These are phyloP conservation scores for Drosophila pseudotalamancana DNA, from an alignment of 2,888 invertebrate genomes.

Conservation along the genomic window DNA sequence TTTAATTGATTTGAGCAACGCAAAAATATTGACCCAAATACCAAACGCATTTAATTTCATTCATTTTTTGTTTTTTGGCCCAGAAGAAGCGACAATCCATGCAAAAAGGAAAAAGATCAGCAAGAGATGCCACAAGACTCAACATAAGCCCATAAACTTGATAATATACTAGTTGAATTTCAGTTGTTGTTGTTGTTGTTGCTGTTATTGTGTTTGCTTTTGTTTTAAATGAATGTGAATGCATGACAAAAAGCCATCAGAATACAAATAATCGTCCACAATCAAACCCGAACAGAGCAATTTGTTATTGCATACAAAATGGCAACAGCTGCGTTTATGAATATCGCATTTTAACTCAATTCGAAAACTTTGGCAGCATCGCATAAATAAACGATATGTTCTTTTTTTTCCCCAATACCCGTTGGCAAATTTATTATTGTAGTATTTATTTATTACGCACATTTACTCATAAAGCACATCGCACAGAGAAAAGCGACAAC, in stretches of 20 bases:
- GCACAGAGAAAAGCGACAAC: slow-evolving; percentile 44
- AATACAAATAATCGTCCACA: slow-evolving; percentile 63
- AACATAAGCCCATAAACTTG: slow-evolving; percentile 7
- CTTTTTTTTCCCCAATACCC: slow-evolving; percentile 45
- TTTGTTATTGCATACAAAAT: slow-evolving; percentile 66
- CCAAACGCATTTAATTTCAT: slow-evolving; percentile 53
- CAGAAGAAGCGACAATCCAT: slow-evolving; percentile 28
- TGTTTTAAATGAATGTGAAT: slow-evolving; percentile 33
- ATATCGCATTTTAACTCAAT: slow-evolving; percentile 53
- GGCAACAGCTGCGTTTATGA: slow-evolving; percentile 67
- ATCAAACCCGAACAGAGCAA: slow-evolving; percentile 52
- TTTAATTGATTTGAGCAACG: slow-evolving; percentile 61
- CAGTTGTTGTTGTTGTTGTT: slow-evolving; percentile 12
- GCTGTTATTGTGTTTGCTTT: too few species aligned
- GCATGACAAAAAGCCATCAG: slow-evolving; percentile 64
- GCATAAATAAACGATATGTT: slow-evolving; percentile 55
- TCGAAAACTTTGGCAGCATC: slow-evolving; percentile 66
- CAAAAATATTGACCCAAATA: slow-evolving; percentile 66
- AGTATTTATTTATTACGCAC: slow-evolving; percentile 66
- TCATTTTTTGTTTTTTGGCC: not conserved
- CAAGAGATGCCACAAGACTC: not conserved
- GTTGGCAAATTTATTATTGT: slow-evolving; percentile 57
- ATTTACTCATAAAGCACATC: slow-evolving; percentile 72
- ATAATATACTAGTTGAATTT: not conserved
- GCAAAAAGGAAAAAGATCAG: slow-evolving; percentile 18